Base-by-base conservation (phyloP, 2,888 invertebrate genomes). In the Phrixothrix hirtus region DNA sequence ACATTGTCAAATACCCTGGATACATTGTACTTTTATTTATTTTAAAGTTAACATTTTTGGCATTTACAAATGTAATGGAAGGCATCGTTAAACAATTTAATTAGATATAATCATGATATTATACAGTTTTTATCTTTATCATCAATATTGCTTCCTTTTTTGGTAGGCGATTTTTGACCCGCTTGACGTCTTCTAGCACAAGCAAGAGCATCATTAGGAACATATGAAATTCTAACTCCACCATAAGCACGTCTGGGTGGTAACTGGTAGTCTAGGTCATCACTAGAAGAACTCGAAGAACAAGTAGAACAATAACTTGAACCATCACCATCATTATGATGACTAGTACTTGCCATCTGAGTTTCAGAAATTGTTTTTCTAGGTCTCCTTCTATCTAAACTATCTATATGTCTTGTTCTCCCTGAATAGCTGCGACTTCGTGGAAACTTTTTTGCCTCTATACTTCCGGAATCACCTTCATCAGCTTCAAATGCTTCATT, bases 221-320 rank as follows among this genome's bases (percentile, higher is more conserved):
- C 94, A 77, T 95, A 95, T 6, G 93, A 92, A 66, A 94, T 92
- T 61, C 94, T 78, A 9, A 93, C 92, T 29, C 93, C 93, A 45
- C 91, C 91, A 71, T 92, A 92, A 39, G 90, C 89, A 50, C 90
- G 80, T 61, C 92, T 78, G 29, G 92, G 86, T 2, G 93, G 92
- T 64, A 93, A 77, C 55, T 91, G 88, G 74, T 93, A 93, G 59
- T 92, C 89, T 67, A 90, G 87, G 60, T 91, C 90, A 59, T 92
- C 93, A 42, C 93, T 92, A 10, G 91, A 91, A 15, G 91, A 90
- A 65, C 86, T 86, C 36, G 85, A 86, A 0, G 91, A 93, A 60
- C 95, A 95, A 9, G 95, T 94, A 29, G 94, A 94, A 74, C 94
- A 95, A 68, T 89, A 87, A 70, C 91, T 90, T 61, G 84, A 86